Base-by-base conservation (phyloP, 2,888 invertebrate species). In the Mallateleia sp. region DNA sequence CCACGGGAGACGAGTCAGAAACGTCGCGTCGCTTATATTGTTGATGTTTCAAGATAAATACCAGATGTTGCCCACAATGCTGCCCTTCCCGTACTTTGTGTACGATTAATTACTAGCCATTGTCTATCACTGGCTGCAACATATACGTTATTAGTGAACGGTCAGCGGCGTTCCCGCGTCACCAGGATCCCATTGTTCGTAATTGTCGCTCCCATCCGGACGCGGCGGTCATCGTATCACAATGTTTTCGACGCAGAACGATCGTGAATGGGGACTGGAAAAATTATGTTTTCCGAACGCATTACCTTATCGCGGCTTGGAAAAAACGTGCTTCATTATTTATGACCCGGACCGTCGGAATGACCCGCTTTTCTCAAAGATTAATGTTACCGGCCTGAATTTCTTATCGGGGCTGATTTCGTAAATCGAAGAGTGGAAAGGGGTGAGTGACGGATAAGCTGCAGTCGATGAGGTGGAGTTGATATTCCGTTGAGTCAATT, bases 1-100 rank as follows among this genome's bases (percentile, higher is more conserved):
- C 47, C 71, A 22, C 69, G 42, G 80, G 50, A 72, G 67, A 82
- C 75, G 74, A 80, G 78, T 71, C 84, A 38, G 78, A 81, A 79
- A 66, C 83, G 69, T 79, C 82, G 77, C 83, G 85, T 79, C 66
- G 83, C 80, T 80, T 90, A 91, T 91, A 93, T 92, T 92, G 92
- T 92, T 92, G 91, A 91, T 92, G 91, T 92, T 92, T 90, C 92
- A 91, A 93, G 93, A 93, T 93, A 93, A 93, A 92, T 93, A 93
- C 92, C 92, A 91, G 92, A 92, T 92, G 92, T 89, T 79, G 91
- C 88, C 89, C 91, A 92, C 93, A 93, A 93, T 93, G 89, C 91
- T 66, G 88, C 88, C 91, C 91, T 86, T 90, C n/a, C 89, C 89
- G 91, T 92, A 93, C 91, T 93, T 93, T 91, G 93, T 93, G 91